Base-by-base conservation (phyloP, 2,797 vertebrate genomes). In the Gouania willdenowi region DNA sequence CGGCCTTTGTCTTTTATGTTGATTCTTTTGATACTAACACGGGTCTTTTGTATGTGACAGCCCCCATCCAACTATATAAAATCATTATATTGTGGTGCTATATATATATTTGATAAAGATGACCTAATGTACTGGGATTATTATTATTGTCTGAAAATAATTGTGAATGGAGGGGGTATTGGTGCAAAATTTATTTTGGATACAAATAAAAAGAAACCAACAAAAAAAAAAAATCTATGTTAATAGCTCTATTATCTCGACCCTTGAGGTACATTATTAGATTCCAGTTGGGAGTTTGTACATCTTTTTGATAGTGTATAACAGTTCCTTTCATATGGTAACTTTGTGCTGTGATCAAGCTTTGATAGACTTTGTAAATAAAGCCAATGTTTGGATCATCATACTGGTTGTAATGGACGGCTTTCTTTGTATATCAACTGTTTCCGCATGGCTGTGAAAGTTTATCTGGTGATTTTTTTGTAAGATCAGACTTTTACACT, bases 71-170 rank as follows among this genome's bases (percentile, higher is more conserved):
- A 67, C 84, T 87, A 89, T 91, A 84, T 79, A 91, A 86, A 86
- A 92, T 90, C 90, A 92, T 91, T 92, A 91, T 94, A 94, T 83
- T 53, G 94, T 96, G 95, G 95, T 98, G 94, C 93, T 97, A 95
- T 93, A 79, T 73, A 51, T 52, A 82, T 92, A 94, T 93, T 92
- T 94, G 90, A 93, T 93, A 92, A 88, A 64, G 77, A 93, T 88
- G 24, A 91, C 87, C 91, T 91, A 91, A 86, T 85, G 89, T 92
- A 87, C 90, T 89, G 89, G 89, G 87, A 91, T n/a, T n/a, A 20
- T 91, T 91, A 90, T 86, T 90, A 91, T 91, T 92, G 92, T 90
- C 66, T 91, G 90, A 92, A 93, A 93, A 91, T 93, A 92, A 92
- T 92, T 91, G 84, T 76, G 80, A 81, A 66, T 76, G 78, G 54